Percentiles rank a stretch among this genome's conserved stretches.
These are phyloP conservation scores for Adelognathus sp. DNA, from an alignment of 2,888 invertebrate species.

Conservation along the genomic window DNA sequence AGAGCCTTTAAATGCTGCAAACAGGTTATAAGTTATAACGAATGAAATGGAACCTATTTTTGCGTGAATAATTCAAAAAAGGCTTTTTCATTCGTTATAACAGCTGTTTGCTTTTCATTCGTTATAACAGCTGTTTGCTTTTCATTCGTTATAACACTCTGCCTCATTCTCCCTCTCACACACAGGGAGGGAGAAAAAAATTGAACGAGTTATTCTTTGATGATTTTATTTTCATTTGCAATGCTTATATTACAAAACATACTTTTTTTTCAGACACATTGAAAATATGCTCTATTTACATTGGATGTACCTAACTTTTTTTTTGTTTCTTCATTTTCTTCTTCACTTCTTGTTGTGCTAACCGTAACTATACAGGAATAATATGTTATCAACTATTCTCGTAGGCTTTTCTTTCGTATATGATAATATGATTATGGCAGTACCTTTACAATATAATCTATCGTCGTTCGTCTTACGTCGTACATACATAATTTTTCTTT, in stretches of 20 bases:
- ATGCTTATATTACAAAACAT: constrained; percentile 81
- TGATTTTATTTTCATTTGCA: constrained; percentile 79
- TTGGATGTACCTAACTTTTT: constrained; percentile 72
- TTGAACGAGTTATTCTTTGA: constrained; percentile 30
- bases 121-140: no score
- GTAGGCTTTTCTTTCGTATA: constrained; percentile 79
- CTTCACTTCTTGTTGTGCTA: constrained; percentile 46
- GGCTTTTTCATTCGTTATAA: no score
- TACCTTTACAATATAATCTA: constrained; percentile 80
- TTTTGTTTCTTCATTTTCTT: constrained; percentile 26
- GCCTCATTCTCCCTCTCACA: no score
- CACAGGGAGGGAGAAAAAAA: no score
- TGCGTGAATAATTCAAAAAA: no score
- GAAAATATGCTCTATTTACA: constrained; percentile 81
- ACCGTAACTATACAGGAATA: constrained; percentile 78
- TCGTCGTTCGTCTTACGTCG: constrained; percentile 63
- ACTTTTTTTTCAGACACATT: constrained; percentile 81
- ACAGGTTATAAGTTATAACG: no score
- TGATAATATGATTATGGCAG: constrained; percentile 80
- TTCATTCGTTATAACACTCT: no score
- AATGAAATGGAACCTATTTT: no score
- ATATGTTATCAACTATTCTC: constrained; percentile 75
- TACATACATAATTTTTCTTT: constrained; percentile 69
- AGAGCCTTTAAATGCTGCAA: no score
- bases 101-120: no score